Evolutionary conservation across 2,113 vertebrate genomes (phyloP), one percentile per base, ranked within the genome.

Genomic region (Erythrolamprus reginae): DNA sequence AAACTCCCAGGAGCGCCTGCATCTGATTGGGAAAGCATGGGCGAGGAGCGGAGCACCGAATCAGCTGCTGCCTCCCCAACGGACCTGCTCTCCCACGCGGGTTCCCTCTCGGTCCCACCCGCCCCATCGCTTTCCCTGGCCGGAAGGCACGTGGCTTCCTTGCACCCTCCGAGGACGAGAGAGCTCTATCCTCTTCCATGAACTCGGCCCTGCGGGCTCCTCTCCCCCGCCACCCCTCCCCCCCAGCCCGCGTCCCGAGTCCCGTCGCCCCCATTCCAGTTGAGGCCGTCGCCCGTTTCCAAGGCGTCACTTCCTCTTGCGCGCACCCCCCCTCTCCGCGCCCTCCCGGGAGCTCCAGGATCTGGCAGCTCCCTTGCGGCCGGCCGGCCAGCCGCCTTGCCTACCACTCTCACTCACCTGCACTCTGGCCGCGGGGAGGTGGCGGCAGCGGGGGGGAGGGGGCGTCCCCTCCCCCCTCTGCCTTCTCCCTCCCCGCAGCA

Each of bases 391-490:
- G 45, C 47, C 45, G 5, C 45, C 23, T 50, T 90, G 82, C 45
- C 83, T 84, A 26, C 42, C 52, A 21, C 52, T 84, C 53, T 55
- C 90, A 91, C 90, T 91, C 90, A 91, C 90, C 90, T 91, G 65
- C 90, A 87, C 58, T 91, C 85, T 91, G 90, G 58, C 90, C 85
- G 42, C 90, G 85, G 90, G 90, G 65, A 51, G 65, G 51, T 5
- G 28, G 51, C 65, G 89, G 84, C 89, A 45, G 89, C 50, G 84
- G 58, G 48, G 84, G 51, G 65, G 38, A 33, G 65, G 90, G 50
- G 90, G 9, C 45, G 15, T 8, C 84, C 84, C 82, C 65, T 82
- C 84, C 88, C 84, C 89, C 88, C 45, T 52, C 84, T 83, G 61
- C 70, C 85, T 52, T 82, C 47, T 58, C 91, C 88, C 61, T 84